Evolutionary conservation across 2,888 invertebrate species (phyloP).

Genomic region (Drosophila prostipennis): DNA sequence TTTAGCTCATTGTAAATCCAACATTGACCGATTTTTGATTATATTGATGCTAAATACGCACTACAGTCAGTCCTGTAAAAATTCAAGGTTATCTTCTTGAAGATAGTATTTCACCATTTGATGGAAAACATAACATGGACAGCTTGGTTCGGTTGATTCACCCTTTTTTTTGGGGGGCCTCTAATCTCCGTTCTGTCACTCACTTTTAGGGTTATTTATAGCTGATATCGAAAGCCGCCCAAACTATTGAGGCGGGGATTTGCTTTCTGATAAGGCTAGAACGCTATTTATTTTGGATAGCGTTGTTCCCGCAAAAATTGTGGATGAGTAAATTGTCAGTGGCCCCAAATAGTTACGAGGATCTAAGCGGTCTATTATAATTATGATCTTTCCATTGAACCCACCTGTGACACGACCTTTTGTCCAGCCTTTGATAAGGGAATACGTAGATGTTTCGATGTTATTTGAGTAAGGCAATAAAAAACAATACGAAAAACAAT

Average conservation of each 20-base stretch:
- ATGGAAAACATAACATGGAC: not conserved
- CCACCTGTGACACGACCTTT: slow-evolving; percentile 51
- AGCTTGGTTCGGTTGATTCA: slow-evolving; percentile 11
- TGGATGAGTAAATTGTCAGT: not conserved
- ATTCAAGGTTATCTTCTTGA: not conserved
- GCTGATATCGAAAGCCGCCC: slow-evolving; percentile 17
- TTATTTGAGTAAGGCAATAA: not conserved
- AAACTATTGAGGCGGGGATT: slow-evolving; percentile 6
- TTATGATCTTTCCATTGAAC: slow-evolving; percentile 2
- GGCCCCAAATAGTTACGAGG: not conserved
- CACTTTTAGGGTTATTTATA: slow-evolving; percentile 1
- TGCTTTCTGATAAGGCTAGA: slow-evolving; percentile 6
- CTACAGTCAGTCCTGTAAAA: not conserved
- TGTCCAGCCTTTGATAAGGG: slow-evolving; percentile 12
- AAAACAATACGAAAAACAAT: not conserved
- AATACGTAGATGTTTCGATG: not conserved
- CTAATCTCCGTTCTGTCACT: slow-evolving; percentile 13
- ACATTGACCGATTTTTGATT: slow-evolving; percentile 47
- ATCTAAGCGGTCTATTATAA: not conserved
- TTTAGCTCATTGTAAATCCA: slow-evolving; percentile 43
- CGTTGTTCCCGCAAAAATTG: not conserved
- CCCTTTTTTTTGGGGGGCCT: not conserved
- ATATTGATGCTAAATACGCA: not conserved
- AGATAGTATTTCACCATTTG: slow-evolving; percentile 20
- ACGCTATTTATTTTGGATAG: not conserved